These are phyloP conservation scores for Cantharis lateralis DNA, from an alignment of 2,888 invertebrate species.

Conservation along the genomic window DNA sequence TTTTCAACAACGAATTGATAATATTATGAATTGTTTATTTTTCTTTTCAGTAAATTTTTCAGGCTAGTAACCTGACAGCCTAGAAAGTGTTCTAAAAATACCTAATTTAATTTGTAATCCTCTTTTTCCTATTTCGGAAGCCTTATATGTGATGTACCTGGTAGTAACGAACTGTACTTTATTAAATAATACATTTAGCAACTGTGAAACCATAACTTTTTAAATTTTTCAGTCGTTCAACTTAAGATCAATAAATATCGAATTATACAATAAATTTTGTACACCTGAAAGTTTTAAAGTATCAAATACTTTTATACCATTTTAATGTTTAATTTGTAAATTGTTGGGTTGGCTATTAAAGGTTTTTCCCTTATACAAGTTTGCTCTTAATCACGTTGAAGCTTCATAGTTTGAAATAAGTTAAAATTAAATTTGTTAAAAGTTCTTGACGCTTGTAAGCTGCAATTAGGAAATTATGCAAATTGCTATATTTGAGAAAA, in stretches of 20 bases:
- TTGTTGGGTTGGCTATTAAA: background rate
- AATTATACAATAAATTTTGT: background rate
- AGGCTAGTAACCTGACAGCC: background rate
- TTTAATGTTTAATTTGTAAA: background rate
- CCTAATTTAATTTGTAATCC: background rate
- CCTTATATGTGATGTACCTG: background rate
- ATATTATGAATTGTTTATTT: background rate
- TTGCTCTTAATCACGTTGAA: background rate
- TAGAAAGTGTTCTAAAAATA: background rate
- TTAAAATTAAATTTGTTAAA: background rate
- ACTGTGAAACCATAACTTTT: background rate
- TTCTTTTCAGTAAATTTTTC: background rate
- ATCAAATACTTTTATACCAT: background rate
- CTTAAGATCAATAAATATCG: background rate
- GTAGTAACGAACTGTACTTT: background rate
- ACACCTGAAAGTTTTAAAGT: background rate
- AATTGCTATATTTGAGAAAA: background rate
- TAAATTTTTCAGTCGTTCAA: background rate
- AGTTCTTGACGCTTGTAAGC: background rate
- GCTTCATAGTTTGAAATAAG: background rate
- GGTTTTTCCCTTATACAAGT: background rate
- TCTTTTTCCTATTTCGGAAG: background rate
- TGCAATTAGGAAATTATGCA: background rate
- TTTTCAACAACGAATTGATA: background rate
- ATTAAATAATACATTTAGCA: background rate